Percentiles rank a stretch among this genome's conserved stretches.
Conservation (phyloP, 2,113 vertebrate genomes). For the Peromyscus leucopus region DNA sequence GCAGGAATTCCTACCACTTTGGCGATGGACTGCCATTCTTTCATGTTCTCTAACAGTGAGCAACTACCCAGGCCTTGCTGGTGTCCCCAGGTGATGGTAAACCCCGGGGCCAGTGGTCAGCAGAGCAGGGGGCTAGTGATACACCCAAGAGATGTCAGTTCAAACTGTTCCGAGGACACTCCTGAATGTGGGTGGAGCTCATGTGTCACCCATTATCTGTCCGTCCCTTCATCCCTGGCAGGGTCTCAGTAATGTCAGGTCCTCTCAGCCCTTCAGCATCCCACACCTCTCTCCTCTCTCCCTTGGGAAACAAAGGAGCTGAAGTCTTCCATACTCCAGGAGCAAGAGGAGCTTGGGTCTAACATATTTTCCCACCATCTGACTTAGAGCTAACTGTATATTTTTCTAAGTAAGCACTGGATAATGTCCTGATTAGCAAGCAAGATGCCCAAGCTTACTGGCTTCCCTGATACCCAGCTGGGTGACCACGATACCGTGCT, state of each 20-base stretch:
- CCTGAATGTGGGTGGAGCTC: background rate
- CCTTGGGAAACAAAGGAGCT: background rate
- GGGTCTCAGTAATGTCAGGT: background rate
- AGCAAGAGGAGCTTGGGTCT: background rate
- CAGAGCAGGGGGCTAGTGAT: background rate
- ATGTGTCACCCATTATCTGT: background rate
- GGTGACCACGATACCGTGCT: background rate
- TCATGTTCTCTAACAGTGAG: background rate
- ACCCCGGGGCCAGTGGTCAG: background rate
- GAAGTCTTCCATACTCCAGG: background rate
- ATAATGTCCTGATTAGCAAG: background rate
- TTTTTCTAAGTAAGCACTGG: background rate
- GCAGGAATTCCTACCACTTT: background rate
- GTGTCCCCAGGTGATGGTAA: background rate
- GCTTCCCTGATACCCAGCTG: background rate
- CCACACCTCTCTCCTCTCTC: background rate
- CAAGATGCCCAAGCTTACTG: background rate
- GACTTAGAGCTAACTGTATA: background rate
- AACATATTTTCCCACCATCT: background rate
- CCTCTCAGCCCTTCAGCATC: background rate
- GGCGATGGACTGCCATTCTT: background rate
- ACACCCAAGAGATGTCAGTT: no score
- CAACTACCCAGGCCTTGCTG: background rate
- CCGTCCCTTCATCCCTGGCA: background rate
- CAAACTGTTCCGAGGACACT: background rate